Conservation (phyloP, 2,113 vertebrate genomes). For the Coregonus clupeaformis region DNA sequence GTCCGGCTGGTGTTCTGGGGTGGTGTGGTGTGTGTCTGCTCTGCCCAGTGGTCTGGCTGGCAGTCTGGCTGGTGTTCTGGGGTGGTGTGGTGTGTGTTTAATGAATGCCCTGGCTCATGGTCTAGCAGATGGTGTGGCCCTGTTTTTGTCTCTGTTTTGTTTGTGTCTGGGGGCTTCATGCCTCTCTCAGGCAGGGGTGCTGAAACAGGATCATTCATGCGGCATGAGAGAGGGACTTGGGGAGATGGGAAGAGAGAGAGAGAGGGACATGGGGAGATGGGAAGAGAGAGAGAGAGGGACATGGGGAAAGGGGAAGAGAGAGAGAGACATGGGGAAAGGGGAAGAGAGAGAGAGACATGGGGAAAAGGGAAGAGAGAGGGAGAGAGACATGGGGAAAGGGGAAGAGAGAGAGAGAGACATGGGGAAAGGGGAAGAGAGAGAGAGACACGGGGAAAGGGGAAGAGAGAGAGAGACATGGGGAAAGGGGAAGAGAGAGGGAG, state of each 20-base stretch:
- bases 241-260: background rate
- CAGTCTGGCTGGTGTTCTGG: background rate
- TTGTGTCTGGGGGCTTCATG: constrained; percentile 42
- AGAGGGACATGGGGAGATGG: too few species aligned
- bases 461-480: background rate
- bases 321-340: too few species aligned
- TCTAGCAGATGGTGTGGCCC: constrained; percentile 33
- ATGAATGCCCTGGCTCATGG: background rate
- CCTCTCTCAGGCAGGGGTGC: constrained; percentile 50
- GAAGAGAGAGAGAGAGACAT: background rate
- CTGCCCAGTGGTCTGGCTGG: constrained; percentile 31
- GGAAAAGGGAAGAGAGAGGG: too few species aligned
- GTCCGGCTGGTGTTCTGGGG: constrained; percentile 8
- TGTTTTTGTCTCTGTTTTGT: constrained; percentile 48
- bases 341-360: too few species aligned
- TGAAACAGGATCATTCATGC: constrained; percentile 63
- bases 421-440: background rate
- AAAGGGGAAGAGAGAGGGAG: constrained; percentile 6
- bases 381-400: background rate
- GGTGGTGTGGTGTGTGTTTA: constrained; percentile 24
- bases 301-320: too few species aligned
- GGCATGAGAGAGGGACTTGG: constrained; percentile 29
- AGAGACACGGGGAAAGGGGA: too few species aligned
- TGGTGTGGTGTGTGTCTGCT: constrained; percentile 5
- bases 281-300: too few species aligned